Evolutionary conservation across 2,113 vertebrate species (phyloP).

Genomic region (Lates calcarifer): DNA sequence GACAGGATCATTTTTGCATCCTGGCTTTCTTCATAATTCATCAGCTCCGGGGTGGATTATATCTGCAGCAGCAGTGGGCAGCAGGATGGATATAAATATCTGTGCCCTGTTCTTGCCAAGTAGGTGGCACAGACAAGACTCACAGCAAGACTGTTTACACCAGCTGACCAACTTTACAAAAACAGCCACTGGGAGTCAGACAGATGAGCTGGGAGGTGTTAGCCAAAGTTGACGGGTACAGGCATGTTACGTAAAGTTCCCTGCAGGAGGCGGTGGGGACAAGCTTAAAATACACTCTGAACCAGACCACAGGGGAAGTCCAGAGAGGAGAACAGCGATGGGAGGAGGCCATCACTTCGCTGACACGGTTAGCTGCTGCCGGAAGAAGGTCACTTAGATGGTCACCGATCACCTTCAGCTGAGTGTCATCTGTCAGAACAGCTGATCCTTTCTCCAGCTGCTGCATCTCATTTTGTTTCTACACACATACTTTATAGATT

Average conservation of each 20-base stretch:
- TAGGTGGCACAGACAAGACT: conserved; percentile 55
- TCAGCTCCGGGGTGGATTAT: not conserved
- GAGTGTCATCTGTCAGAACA: not conserved
- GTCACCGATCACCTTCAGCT: not conserved
- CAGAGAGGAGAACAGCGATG: not conserved
- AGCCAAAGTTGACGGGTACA: conserved; percentile 41
- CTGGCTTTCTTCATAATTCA: conserved; percentile 33
- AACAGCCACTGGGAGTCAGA: conserved; percentile 40
- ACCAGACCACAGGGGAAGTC: conserved; percentile 31
- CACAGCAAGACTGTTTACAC: conserved; percentile 54
- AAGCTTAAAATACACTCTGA: conserved; percentile 62
- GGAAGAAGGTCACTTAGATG: conserved; percentile 45
- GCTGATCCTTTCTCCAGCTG: not conserved
- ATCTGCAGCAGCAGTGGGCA: conserved; percentile 29
- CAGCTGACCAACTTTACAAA: conserved; percentile 41
- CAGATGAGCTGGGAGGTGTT: conserved; percentile 46
- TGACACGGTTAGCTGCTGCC: conserved; percentile 56
- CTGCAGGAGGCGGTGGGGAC: conserved; percentile 15
- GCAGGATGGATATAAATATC: conserved; percentile 64
- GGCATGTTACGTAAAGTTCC: conserved; percentile 57
- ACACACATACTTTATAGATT: not conserved
- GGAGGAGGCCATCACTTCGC: conserved; percentile 24
- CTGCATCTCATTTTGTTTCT: not conserved
- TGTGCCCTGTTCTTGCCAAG: conserved; percentile 45
- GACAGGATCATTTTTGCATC: not conserved